Conservation (phyloP, 2,888 invertebrate species). For the Nomada fucata region DNA sequence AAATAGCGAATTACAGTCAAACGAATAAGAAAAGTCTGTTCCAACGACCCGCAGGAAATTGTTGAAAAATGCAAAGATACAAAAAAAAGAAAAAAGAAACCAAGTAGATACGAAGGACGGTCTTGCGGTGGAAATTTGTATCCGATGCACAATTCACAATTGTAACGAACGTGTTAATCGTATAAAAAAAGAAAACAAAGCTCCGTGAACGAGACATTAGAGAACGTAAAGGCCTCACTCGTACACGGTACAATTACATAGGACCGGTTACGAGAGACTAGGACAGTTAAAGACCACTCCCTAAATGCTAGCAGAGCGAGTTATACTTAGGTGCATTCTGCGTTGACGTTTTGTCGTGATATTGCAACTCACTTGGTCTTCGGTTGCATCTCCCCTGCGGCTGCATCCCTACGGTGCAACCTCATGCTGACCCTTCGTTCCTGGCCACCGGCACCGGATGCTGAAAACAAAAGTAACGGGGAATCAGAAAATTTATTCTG, state of each 20-base stretch:
- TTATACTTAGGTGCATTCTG: constrained; percentile 61
- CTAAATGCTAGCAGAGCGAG: constrained; percentile 54
- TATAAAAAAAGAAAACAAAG: background rate
- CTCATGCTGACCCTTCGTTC: constrained; percentile 83
- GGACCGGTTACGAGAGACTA: constrained; percentile 29
- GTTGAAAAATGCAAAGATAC: background rate
- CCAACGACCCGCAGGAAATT: too few species aligned
- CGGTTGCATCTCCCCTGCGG: constrained; percentile 80
- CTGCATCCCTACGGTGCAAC: constrained; percentile 78
- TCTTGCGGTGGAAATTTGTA: too few species aligned
- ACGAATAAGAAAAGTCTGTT: too few species aligned
- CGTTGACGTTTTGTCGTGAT: constrained; percentile 39
- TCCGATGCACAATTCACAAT: too few species aligned
- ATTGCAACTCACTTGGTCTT: constrained; percentile 82
- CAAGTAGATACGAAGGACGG: too few species aligned
- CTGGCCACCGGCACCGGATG: constrained; percentile 79
- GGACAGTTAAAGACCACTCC: constrained; percentile 45
- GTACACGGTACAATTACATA: constrained; percentile 8
- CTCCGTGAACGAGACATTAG: constrained; percentile 7
- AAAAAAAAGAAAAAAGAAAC: background rate
- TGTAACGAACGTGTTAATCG: constrained; percentile 8
- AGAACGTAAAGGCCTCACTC: constrained; percentile 5
- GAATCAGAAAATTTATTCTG: constrained; percentile 56
- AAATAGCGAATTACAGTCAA: too few species aligned
- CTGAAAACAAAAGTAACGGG: constrained; percentile 78